A percentile compares a stretch with the other conserved stretches of the same genome.
Conservation (phyloP, 2,797 vertebrate species). For the Peromyscus nudipes region DNA sequence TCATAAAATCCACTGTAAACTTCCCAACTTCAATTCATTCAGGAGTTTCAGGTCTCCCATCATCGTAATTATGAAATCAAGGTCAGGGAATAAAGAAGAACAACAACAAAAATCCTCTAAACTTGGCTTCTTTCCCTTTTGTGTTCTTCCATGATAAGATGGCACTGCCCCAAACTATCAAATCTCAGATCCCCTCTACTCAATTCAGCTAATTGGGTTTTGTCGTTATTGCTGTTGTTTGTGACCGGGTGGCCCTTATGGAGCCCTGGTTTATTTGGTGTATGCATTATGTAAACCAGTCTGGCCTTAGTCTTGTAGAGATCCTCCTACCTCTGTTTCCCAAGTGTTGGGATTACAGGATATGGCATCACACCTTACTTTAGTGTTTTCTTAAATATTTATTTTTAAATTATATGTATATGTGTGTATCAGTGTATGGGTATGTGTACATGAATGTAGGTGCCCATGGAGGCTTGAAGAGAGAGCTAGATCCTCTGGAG, state of each 20-base stretch:
- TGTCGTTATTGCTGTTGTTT: neutral
- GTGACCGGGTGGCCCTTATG: neutral
- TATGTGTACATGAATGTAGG: no score
- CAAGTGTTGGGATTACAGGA: neutral
- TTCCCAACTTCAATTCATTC: constrained; percentile 28
- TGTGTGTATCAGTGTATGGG: neutral
- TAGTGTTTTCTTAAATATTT: neutral
- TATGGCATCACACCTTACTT: neutral
- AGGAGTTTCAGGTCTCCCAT: neutral
- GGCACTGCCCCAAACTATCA: neutral
- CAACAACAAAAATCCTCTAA: neutral
- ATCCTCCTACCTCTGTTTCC: neutral
- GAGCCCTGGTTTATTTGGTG: neutral
- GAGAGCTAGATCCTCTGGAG: neutral
- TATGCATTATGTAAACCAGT: neutral
- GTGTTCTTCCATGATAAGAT: neutral
- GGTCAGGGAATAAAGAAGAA: neutral
- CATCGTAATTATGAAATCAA: neutral
- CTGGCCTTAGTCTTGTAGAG: neutral
- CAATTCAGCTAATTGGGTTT: neutral
- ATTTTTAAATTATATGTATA: neutral
- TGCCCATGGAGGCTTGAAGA: neutral
- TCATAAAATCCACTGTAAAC: constrained; percentile 57
- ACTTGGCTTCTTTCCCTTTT: neutral
- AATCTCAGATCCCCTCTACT: neutral